phyloP scores from a whole-genome alignment of 2,888 invertebrate species.

The Limnephilus lunatus region DNA sequence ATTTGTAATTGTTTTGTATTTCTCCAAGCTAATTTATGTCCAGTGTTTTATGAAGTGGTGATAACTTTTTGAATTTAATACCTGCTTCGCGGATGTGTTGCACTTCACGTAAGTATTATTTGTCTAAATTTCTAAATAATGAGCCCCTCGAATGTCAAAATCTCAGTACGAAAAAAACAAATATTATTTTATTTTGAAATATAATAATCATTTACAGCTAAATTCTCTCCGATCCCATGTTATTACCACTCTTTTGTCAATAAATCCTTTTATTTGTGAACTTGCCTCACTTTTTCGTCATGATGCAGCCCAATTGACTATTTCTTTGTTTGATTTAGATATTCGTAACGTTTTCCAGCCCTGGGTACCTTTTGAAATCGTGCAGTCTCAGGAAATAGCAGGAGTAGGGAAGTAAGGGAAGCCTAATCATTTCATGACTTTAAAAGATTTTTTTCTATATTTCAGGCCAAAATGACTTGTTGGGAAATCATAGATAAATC shows the following conservation, averaged over 20 bases:
- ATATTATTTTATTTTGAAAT: not conserved
- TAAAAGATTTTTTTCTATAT: constrained; percentile 14
- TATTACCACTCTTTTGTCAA: not conserved
- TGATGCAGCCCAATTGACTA: not conserved
- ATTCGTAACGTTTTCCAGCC: not conserved
- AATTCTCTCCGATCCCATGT: not conserved
- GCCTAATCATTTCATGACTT: not conserved
- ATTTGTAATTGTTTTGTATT: not conserved
- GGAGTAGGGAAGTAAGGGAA: not conserved
- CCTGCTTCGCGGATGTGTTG: not conserved
- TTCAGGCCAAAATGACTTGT: constrained; percentile 56
- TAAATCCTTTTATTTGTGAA: not conserved
- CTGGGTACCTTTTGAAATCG: not conserved
- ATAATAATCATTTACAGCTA: not conserved
- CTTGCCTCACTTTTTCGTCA: not conserved
- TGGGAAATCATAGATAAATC: constrained; percentile 61
- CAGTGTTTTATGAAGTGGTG: not conserved
- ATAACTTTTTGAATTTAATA: not conserved
- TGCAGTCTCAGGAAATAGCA: not conserved
- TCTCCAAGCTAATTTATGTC: not conserved
- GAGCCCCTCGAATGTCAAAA: no score
- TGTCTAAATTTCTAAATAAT: not conserved
- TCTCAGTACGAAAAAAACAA: not conserved
- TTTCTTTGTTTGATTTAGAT: not conserved
- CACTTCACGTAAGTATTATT: constrained; percentile 2